Base-by-base conservation (phyloP, 2,888 invertebrate species). In the Unio delphinus region DNA sequence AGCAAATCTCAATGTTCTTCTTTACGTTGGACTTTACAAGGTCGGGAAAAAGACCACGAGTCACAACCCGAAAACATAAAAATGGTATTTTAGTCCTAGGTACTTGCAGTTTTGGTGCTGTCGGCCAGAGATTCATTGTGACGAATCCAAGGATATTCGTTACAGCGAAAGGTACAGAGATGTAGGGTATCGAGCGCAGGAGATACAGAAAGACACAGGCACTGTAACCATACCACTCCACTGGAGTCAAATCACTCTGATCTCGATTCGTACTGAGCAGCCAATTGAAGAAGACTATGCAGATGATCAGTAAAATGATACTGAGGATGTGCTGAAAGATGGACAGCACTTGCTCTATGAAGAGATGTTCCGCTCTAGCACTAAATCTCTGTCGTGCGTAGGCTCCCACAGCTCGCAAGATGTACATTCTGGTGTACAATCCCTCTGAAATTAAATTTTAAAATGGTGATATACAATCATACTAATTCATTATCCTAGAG, bases 31-130 rank as follows among this genome's bases (percentile, higher is more conserved):
- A 57, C 55, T 63, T 71, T 28, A 80, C 79, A 2, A 80, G 67
- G 26, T 76, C 75, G 8, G 78, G 77, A 65, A 73, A 80, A 23
- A 72, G 34, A 1, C 80, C 80, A 18, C 72, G 64, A 1, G 80
- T 80, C 2, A 80, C 80, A 17, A 80, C 78, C 8, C 80, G 71
- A 68, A 80, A 80, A 66, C 77, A 77, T 60, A 80, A 66, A 60
- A 79, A 79, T 23, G 80, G 80, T 20, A 75, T 76, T 15, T 75
- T 68, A 26, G 74, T 61, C 55, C 72, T 74, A 4, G 66, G 69
- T 59, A 64, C 65, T 26, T 72, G 66, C 1, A 78, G 63, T 17
- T 64, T 73, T n/a, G 77, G 77, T 30, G 65, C 30, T 58, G 63
- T n/a, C 17, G 74, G 74, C 34, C 69, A 76, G 34, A 74, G 71